Base-by-base conservation (phyloP, 2,888 invertebrate genomes). In the Megastigmus dorsalis region DNA sequence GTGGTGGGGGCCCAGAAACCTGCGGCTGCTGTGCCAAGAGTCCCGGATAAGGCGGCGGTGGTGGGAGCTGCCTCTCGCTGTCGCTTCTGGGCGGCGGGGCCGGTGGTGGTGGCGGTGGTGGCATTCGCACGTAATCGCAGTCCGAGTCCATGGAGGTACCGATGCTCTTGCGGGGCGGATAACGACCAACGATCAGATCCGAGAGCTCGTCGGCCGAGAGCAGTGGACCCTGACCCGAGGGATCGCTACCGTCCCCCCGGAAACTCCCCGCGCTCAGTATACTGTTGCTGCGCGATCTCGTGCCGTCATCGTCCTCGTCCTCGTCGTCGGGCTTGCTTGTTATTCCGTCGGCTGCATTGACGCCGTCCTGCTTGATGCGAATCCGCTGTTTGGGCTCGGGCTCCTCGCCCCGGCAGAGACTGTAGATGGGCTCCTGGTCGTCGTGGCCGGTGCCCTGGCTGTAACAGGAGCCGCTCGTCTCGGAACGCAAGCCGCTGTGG, bases 221-320 rank as follows among this genome's bases (percentile, higher is more conserved):
- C 70, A 95, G 89, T 23, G 93, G 92, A 78, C 93, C 94, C 80
- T 93, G 93, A 5, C 79, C 80, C 0, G 95, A 94, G 2, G 95
- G 95, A 87, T 95, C 95, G 84, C 95, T 95, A n/a, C 95, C 95
- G 83, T 95, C 95, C 2, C 95, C 95, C 57, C 95, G 93, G 85
- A 95, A 95, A 60, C 95, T 95, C 23, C 92, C 92, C n/a, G 93
- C 92, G 85, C 95, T 95, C 0, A 94, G 91, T 80, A 94, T 93
- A 1, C 95, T 95, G 83, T 95, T 94, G 45, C 95, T 93, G 2
- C 88, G 80, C 0, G 88, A 87, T 79, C 65, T 81, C 76, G 41
- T 10, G 67, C 30, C 59, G 4, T 43, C 41, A 5, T 62, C 41
- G n/a, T 68, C 68, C 26, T 43, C 15, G n/a, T 62, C 57, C 9